Evolutionary conservation across 2,797 vertebrate species (phyloP).

Genomic region (Poeciliopsis presidionis): DNA sequence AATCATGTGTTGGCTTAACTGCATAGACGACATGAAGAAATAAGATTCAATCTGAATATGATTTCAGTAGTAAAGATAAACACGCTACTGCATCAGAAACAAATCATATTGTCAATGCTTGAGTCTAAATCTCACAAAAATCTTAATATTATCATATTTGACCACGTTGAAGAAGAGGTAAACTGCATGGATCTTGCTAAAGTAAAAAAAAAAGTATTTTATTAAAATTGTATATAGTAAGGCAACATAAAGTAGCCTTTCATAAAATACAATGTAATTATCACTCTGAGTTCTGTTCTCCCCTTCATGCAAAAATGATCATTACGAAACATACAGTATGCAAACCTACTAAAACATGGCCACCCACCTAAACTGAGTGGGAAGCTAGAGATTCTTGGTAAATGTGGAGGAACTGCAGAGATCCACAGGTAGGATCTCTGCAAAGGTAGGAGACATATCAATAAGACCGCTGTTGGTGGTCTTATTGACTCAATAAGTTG

Average conservation of each 20-base stretch:
- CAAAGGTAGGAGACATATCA: too few species aligned
- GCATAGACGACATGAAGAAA: background rate
- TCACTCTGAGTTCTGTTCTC: too few species aligned
- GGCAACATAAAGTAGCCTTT: background rate
- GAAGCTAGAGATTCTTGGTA: too few species aligned
- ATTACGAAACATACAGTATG: too few species aligned
- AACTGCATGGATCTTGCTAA: background rate
- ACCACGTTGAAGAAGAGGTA: constrained; percentile 13
- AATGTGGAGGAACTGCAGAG: too few species aligned
- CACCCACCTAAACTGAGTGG: too few species aligned
- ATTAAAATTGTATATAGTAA: background rate
- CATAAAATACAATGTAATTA: too few species aligned
- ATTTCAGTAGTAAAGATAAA: background rate
- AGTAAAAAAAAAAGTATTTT: background rate
- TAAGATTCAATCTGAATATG: background rate
- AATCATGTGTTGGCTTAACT: background rate
- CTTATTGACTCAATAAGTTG: too few species aligned
- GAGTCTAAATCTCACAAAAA: background rate
- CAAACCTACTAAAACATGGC: too few species aligned
- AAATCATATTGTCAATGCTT: background rate
- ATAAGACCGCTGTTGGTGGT: too few species aligned
- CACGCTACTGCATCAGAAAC: background rate
- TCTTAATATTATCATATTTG: constrained; percentile 16
- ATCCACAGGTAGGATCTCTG: too few species aligned
- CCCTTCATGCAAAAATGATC: too few species aligned